Evolutionary conservation across 2,888 invertebrate genomes (phyloP), one percentile per base, ranked within the genome.

Genomic region (Pseudolycoriella hygida): DNA sequence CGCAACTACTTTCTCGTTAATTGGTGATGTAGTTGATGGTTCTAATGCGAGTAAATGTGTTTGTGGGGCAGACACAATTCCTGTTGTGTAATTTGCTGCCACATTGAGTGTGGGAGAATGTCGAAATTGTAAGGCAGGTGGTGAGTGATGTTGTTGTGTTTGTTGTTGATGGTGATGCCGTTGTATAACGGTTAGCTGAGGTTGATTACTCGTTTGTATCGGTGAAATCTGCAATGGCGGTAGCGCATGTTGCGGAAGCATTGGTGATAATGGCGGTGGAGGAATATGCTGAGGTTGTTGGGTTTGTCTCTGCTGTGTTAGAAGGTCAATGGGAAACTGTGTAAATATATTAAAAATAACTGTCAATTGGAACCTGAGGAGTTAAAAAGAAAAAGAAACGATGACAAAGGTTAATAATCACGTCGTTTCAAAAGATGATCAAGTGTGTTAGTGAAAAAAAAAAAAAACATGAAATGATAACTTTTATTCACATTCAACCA

Each of bases 331-430:
- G 39, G 39, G 39, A 39, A 39, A 39, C 39, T 39, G 39, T 39
- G 39, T 39, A 17, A 17, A 39, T 17, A 37, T 37, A 39, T 39
- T 39, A 39, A 39, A 39, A 39, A 39, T 39, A 39, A 39, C 39
- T 39, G 39, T 39, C 39, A 39, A 39, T 39, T 39, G 39, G 39
- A 39, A 39, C 39, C 39, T 39, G 39, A 39, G 39, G 39, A 39
- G 4, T 39, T 17, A 39, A 17, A 39, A 37, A 25, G 37, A 37
- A 17, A 39, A 39, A 39, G 17, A 39, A 39, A 39, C 17, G 15
- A 15, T 14, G 12, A 34, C 15, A 14, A 34, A 34, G 34, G 12
- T 34, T 34, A 34, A 14, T 34, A 34, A 25, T 25, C 25, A 25
- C n/a, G n/a, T 6, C 25, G 25, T 25, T 6, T 8, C 25, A 25